A percentile compares a stretch with the other conserved stretches of the same genome.
These are phyloP conservation scores for Steatornis caripensis DNA, from an alignment of 2,113 vertebrate genomes.

Conservation along the genomic window DNA sequence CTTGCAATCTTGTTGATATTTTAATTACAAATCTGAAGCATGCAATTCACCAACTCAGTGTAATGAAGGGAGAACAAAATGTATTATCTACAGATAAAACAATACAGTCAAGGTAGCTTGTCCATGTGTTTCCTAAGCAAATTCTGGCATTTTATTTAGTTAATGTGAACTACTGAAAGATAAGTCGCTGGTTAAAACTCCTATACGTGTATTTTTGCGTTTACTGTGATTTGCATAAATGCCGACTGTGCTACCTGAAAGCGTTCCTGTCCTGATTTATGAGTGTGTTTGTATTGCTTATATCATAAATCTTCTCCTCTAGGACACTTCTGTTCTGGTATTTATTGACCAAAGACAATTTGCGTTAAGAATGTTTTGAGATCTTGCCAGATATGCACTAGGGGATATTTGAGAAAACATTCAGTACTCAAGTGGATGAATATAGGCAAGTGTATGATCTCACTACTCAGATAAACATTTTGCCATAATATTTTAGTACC, in stretches of 20 bases:
- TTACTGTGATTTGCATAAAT: slow-evolving; percentile 72
- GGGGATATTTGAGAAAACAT: slow-evolving; percentile 76
- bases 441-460: slow-evolving; percentile 45
- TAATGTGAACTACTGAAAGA: background rate
- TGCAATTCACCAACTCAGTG: background rate
- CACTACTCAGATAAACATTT: slow-evolving; percentile 63
- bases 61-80: background rate
- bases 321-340: slow-evolving; percentile 83
- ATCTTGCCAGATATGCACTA: slow-evolving; percentile 83
- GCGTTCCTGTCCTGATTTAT: slow-evolving; percentile 81
- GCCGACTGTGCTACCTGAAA: slow-evolving; percentile 76
- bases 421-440: slow-evolving; percentile 59
- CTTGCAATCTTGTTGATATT: background rate
- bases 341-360: slow-evolving; percentile 88
- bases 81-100: background rate
- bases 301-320: slow-evolving; percentile 85
- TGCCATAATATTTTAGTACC: slow-evolving; percentile 50
- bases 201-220: background rate
- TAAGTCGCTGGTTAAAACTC: slow-evolving; percentile 45
- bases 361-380: slow-evolving; percentile 85
- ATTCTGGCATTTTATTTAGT: background rate
- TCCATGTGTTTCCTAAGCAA: background rate
- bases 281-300: slow-evolving; percentile 76
- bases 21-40: background rate
- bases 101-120: background rate